Evolutionary conservation across 2,888 invertebrate genomes (phyloP), one percentile per base, ranked within the genome.

Genomic region (Strigamia crassipes): DNA sequence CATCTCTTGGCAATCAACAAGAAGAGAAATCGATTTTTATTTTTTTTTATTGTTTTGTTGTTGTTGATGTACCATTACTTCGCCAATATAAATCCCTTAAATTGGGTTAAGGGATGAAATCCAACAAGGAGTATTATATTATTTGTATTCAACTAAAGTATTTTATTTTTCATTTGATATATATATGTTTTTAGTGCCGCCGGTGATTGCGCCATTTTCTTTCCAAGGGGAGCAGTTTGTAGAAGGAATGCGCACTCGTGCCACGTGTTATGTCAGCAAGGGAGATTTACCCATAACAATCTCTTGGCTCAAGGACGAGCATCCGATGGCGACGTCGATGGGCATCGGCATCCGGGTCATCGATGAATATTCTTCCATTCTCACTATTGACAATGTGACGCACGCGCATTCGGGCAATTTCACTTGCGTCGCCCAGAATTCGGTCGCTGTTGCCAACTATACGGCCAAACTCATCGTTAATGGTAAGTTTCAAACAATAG

Each of bases 201-300:
- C 94, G 83, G 92, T 92, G 90, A 92, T 93, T 86, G 90, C 92
- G 84, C 92, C 93, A 85, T 94, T 94, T 88, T 89, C 92, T 84
- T 94, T 94, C 87, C 94, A 92, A 85, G 91, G 92, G 21, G 84
- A 84, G 85, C 91, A 92, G 81, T 91, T 92, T n/a, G 93, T 93
- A 86, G 92, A 93, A 85, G 92, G 93, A 81, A 93, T 94, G 85
- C 91, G 92, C 89, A 92, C 92, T 61, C 92, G 92, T 46, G 90
- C 93, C 83, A 91, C 92, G 83, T 94, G 94, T 88, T 92, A 92
- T 80, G 90, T 93, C 79, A 91, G 90, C 84, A 93, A 93, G 87
- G 94, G 95, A 83, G 95, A 95, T 88, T 91, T 92, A 85, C 95
- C 95, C 1, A 90, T 96, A 83, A 91, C 90, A 84, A 92, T 95